Evolutionary conservation across 2,797 vertebrate genomes (phyloP).

Genomic region (Notolabrus celidotus): DNA sequence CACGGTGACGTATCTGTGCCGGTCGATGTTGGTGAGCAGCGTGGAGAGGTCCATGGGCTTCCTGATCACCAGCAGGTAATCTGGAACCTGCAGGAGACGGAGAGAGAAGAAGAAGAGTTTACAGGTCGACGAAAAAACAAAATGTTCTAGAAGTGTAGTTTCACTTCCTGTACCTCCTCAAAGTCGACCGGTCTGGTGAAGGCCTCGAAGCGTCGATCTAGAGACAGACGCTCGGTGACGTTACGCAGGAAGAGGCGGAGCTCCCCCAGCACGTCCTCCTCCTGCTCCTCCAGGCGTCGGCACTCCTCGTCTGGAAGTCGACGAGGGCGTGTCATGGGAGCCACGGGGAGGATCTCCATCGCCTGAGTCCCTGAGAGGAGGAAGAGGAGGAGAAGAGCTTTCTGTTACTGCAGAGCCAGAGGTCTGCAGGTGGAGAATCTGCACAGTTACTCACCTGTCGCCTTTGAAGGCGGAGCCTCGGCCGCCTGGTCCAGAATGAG

Average conservation of each 20-base stretch:
- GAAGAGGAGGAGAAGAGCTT: neutral
- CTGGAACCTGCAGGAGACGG: conserved; percentile 84
- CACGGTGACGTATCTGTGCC: conserved; percentile 89
- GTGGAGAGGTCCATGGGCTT: conserved; percentile 94
- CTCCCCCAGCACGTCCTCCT: conserved; percentile 90
- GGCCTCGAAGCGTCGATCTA: conserved; percentile 90
- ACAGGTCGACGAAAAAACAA: too few relatives aligned
- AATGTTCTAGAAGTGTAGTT: too few relatives aligned
- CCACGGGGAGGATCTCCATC: conserved; percentile 89
- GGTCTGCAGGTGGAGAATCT: neutral
- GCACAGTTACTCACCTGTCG: conserved; percentile 53
- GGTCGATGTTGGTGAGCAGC: conserved; percentile 90
- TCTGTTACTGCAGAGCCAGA: too few relatives aligned
- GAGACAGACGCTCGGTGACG: conserved; percentile 88
- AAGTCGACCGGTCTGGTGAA: conserved; percentile 91
- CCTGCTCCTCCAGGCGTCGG: conserved; percentile 87
- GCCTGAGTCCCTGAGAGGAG: conserved; percentile 59
- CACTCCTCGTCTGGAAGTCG: conserved; percentile 84
- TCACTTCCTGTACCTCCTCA: conserved; percentile 82
- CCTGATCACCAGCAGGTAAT: conserved; percentile 89
- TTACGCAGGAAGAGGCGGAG: conserved; percentile 92
- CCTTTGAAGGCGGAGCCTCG: conserved; percentile 85
- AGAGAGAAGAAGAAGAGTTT: too few relatives aligned
- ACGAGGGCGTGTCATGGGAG: conserved; percentile 83
- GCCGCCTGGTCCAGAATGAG: conserved; percentile 90